Conservation (phyloP, 1,140 invertebrate genomes). For the Papilio glaucus region DNA sequence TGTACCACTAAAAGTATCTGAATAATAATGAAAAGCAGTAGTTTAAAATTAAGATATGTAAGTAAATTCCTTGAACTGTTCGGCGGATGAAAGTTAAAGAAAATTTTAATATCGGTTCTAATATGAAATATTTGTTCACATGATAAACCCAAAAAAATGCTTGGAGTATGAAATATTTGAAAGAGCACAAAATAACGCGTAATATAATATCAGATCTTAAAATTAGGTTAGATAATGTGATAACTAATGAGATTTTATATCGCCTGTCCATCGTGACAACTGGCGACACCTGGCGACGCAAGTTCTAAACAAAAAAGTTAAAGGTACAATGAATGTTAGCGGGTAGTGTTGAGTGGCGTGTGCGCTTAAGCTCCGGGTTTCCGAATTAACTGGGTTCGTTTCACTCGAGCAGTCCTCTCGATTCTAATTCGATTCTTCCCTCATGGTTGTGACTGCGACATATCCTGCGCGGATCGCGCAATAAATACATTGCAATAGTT, state of each 20-base stretch:
- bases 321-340: constrained; percentile 78
- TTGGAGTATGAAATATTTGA: constrained; percentile 47
- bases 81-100: neutral
- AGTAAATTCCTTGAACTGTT: neutral
- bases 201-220: constrained; percentile 73
- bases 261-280: constrained; percentile 54
- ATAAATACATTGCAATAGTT: constrained; percentile 37
- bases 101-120: constrained; percentile 10
- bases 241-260: constrained; percentile 79
- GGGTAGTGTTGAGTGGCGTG: constrained; percentile 56
- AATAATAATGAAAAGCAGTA: neutral
- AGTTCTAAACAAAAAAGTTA: constrained; percentile 58
- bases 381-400: constrained; percentile 45
- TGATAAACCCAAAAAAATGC: constrained; percentile 13
- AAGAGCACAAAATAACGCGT: constrained; percentile 74
- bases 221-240: constrained; percentile 79
- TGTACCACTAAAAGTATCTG: neutral
- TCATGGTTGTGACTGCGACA: constrained; percentile 79
- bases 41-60: neutral
- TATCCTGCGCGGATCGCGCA: constrained; percentile 58
- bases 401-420: constrained; percentile 57
- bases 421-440: constrained; percentile 46
- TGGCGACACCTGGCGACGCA: constrained; percentile 53
- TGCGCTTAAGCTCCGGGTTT: constrained; percentile 64
- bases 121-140: constrained; percentile 20